A percentile compares a stretch with the other conserved stretches of the same genome.
phyloP scores from a whole-genome alignment of 2,888 invertebrate genomes.

The Emmelina monodactyla region DNA sequence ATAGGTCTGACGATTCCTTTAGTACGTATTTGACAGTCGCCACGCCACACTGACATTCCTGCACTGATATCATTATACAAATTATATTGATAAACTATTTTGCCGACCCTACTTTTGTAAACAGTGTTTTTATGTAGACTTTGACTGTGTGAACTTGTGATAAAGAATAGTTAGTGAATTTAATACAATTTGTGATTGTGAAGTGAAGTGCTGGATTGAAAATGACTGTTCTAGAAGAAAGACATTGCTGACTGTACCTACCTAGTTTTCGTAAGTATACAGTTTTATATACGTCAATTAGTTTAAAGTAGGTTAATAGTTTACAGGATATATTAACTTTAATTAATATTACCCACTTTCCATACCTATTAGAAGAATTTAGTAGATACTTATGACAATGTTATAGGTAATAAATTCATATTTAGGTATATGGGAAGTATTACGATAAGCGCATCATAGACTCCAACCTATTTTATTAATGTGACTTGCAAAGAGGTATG shows the following conservation, averaged over 20 bases:
- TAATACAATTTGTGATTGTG: conserved; percentile 24
- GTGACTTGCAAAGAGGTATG: too few species aligned
- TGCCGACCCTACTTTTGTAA: conserved; percentile 35
- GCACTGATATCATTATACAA: conserved; percentile 61
- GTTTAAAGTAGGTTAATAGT: too few species aligned
- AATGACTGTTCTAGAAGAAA: conserved; percentile 38
- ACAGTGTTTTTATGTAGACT: conserved; percentile 25
- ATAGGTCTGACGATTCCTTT: conserved; percentile 62
- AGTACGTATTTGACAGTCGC: conserved; percentile 66
- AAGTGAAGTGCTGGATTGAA: conserved; percentile 34
- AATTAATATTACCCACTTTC: too few species aligned
- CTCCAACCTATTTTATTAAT: too few species aligned
- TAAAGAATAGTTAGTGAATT: conserved; percentile 6
- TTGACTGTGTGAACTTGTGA: conserved; percentile 18
- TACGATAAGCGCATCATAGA: too few species aligned
- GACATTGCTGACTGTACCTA: not conserved
- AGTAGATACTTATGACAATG: too few species aligned
- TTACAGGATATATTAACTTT: too few species aligned
- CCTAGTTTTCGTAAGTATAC: not conserved
- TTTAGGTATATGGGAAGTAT: too few species aligned
- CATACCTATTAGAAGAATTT: too few species aligned
- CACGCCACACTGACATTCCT: conserved; percentile 65
- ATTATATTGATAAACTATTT: conserved; percentile 52
- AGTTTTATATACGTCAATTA: too few species aligned
- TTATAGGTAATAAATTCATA: too few species aligned